Percentiles rank a stretch among this genome's conserved stretches.
phyloP scores from a whole-genome alignment of 2,888 invertebrate genomes.

The Parnassius glacialis region DNA sequence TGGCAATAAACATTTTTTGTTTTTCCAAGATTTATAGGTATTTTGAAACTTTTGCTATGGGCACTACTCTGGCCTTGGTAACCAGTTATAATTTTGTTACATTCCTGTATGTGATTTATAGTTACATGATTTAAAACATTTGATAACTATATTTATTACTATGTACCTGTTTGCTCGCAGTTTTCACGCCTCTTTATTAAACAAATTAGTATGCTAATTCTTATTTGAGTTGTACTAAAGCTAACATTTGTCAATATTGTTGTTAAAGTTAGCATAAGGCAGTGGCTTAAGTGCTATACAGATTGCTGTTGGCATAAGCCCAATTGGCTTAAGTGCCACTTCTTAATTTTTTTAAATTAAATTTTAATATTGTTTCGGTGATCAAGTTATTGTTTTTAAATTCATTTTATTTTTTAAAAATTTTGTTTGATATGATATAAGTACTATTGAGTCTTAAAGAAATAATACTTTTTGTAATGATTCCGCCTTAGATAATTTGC shows the following conservation, averaged over 20 bases:
- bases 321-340: not conserved
- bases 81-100: too few relatives aligned
- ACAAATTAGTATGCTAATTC: too few relatives aligned
- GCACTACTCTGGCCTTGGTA: too few relatives aligned
- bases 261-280: not conserved
- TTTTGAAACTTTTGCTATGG: too few relatives aligned
- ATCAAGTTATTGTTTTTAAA: not conserved
- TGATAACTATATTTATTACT: too few relatives aligned
- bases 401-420: not conserved
- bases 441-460: not conserved
- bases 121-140: too few relatives aligned
- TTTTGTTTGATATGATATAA: not conserved
- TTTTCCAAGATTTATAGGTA: too few relatives aligned
- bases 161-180: too few relatives aligned
- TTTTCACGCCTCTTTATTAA: too few relatives aligned
- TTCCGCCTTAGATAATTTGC: constrained; percentile 11
- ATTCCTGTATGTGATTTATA: too few relatives aligned
- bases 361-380: constrained; percentile 1
- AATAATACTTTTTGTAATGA: constrained; percentile 8
- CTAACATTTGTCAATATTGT: not conserved
- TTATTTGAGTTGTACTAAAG: too few relatives aligned
- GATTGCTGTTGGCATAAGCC: not conserved
- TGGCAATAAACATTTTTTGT: too few relatives aligned
- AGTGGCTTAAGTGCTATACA: not conserved
- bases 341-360: not conserved